Conservation (phyloP, 2,113 vertebrate species). For the Cranoglanis bouderius region DNA sequence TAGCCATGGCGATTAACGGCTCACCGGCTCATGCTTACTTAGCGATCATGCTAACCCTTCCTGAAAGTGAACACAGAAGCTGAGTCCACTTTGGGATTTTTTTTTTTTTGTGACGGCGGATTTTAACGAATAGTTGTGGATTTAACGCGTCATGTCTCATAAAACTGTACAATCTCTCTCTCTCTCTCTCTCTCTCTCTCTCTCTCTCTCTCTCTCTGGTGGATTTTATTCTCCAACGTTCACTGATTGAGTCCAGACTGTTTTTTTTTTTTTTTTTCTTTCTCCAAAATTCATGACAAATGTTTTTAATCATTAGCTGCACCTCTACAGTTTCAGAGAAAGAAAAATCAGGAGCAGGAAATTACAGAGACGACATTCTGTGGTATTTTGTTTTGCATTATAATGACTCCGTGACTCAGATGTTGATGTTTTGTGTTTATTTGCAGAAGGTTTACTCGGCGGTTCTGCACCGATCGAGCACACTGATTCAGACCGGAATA, state of each 20-base stretch:
- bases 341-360: conserved; percentile 23
- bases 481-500: conserved; percentile 58
- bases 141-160: conserved; percentile 29
- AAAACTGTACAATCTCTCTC: conserved; percentile 5
- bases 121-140: conserved; percentile 16
- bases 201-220: not conserved
- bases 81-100: not conserved
- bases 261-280: not conserved
- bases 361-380: conserved; percentile 1
- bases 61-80: conserved; percentile 21
- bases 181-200: not conserved
- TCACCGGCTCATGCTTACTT: not conserved
- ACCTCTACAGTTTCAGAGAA: conserved; percentile 52
- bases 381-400: not conserved
- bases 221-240: not conserved
- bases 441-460: not conserved
- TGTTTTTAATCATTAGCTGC: conserved; percentile 3
- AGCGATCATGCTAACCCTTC: conserved; percentile 21
- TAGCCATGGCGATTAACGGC: not conserved
- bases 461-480: not conserved
- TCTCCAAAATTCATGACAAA: not conserved
- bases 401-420: not conserved
- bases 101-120: not conserved
- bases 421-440: not conserved
- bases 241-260: conserved; percentile 8